A percentile compares a stretch with the other conserved stretches of the same genome.
Conservation (phyloP, 2,113 vertebrate species). For the Rhinogobius similis region DNA sequence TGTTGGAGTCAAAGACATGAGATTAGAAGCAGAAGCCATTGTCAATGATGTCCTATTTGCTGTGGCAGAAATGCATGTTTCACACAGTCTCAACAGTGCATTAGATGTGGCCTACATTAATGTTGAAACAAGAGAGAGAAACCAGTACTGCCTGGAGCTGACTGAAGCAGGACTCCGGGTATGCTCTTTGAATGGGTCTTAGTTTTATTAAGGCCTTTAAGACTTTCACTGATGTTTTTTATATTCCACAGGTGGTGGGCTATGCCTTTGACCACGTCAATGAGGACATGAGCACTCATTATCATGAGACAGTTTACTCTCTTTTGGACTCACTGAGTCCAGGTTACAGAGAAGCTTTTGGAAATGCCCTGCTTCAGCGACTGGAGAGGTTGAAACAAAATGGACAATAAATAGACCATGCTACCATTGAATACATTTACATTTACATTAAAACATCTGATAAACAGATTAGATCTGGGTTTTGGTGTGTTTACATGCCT, state of each 20-base stretch:
- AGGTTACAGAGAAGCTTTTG: constrained; percentile 95
- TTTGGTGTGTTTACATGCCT: no score
- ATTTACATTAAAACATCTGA: no score
- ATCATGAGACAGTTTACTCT: constrained; percentile 96
- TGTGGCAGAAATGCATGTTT: constrained; percentile 91
- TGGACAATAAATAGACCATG: constrained; percentile 77
- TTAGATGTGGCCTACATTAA: constrained; percentile 93
- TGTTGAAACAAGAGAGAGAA: constrained; percentile 90
- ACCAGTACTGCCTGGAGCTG: constrained; percentile 92
- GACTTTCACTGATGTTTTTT: constrained; percentile 4
- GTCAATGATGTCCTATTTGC: constrained; percentile 96
- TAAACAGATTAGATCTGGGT: no score
- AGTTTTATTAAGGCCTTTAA: background rate
- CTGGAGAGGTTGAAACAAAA: constrained; percentile 90
- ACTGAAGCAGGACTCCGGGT: constrained; percentile 93
- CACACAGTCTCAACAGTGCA: constrained; percentile 83
- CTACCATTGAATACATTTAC: background rate
- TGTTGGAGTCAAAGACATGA: constrained; percentile 92
- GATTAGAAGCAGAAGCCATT: constrained; percentile 92
- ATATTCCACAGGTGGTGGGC: constrained; percentile 85
- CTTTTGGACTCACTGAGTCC: constrained; percentile 94
- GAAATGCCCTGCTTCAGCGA: constrained; percentile 91
- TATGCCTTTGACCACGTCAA: constrained; percentile 90
- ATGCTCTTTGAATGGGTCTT: background rate
- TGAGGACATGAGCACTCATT: constrained; percentile 83